Percentiles rank a stretch among this genome's conserved stretches.
Conservation (phyloP, 2,113 vertebrate species). For the Pedionomus torquatus region DNA sequence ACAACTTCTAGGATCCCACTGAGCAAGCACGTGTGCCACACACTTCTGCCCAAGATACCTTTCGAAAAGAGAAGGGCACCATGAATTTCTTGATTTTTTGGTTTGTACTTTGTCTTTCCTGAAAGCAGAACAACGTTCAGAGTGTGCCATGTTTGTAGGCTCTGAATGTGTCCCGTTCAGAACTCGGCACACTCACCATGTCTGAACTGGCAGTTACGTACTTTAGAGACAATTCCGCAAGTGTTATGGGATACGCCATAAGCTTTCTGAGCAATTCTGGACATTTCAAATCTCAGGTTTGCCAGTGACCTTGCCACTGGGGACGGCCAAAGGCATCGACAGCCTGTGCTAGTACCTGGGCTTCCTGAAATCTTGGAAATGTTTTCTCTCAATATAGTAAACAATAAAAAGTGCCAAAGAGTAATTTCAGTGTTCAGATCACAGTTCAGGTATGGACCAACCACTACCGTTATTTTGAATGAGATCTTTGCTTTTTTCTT, state of each 20-base stretch:
- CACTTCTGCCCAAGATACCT: not conserved
- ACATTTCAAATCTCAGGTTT: not conserved
- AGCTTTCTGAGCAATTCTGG: not conserved
- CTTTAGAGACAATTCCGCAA: not conserved
- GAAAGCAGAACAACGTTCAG: not conserved
- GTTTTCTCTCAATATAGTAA: not conserved
- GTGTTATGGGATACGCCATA: not conserved
- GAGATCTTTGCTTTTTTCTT: not conserved
- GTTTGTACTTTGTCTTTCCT: not conserved
- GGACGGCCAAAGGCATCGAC: not conserved
- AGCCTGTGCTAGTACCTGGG: not conserved
- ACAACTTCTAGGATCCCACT: not conserved
- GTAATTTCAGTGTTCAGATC: not conserved
- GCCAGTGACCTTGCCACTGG: not conserved
- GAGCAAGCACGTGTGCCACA: not conserved
- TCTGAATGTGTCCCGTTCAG: not conserved
- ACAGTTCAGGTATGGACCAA: not conserved
- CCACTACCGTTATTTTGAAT: rapidly evolving
- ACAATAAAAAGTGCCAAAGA: not conserved
- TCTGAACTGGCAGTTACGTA: not conserved
- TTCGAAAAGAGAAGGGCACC: not conserved
- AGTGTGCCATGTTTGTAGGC: not conserved
- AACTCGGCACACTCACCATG: not conserved
- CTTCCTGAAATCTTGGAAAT: not conserved
- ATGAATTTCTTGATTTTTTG: not conserved